Percentiles rank a stretch among this genome's conserved stretches.
Evolutionary conservation across 2,888 invertebrate species (phyloP).

Genomic region (Metopia argyrocephala): DNA sequence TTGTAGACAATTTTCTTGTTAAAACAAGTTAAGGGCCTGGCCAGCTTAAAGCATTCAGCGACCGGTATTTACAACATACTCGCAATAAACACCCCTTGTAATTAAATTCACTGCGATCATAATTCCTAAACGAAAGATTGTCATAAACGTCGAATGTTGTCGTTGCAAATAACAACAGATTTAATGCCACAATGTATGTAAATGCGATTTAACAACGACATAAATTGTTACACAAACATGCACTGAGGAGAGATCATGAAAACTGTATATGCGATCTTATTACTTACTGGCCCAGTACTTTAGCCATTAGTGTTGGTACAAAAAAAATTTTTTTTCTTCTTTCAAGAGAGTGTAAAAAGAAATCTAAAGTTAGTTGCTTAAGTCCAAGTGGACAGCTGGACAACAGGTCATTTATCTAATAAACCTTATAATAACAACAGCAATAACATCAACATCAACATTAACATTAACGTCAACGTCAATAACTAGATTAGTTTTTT

Average conservation of each 20-base stretch:
- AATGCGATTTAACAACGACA: neutral
- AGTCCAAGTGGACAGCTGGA: constrained; percentile 32
- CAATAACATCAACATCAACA: constrained; percentile 4
- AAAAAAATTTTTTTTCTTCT: neutral
- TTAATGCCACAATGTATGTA: neutral
- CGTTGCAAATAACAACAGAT: neutral
- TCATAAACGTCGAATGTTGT: neutral
- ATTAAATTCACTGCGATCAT: neutral
- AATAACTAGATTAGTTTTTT: constrained; percentile 23
- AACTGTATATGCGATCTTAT: neutral
- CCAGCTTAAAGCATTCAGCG: neutral
- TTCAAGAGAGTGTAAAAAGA: neutral
- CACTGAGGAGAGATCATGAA: neutral
- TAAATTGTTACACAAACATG: neutral
- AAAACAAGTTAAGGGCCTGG: neutral
- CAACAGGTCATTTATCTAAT: constrained; percentile 54
- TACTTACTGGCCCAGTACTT: neutral
- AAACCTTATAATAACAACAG: constrained; percentile 40
- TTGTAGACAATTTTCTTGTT: neutral
- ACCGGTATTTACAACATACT: constrained; percentile 9
- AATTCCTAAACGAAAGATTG: neutral
- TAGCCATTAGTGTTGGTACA: neutral
- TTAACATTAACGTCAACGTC: neutral
- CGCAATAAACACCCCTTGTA: neutral
- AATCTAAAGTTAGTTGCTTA: constrained; percentile 19